A percentile compares a stretch with the other conserved stretches of the same genome.
phyloP scores from a whole-genome alignment of 2,888 invertebrate genomes.

The Drosophila maculinotata region DNA sequence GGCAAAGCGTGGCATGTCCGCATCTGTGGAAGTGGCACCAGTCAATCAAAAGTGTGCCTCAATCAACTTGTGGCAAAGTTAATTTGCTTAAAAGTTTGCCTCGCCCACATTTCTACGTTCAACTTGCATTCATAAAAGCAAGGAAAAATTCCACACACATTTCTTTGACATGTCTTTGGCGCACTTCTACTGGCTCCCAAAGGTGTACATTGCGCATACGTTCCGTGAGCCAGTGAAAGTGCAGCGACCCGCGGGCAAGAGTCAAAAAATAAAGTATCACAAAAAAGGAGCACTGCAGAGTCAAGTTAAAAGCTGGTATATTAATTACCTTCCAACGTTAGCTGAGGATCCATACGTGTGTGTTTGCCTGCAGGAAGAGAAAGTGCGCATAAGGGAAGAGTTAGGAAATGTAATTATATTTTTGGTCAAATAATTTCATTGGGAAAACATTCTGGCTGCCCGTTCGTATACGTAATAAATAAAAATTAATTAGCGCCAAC shows the following conservation, averaged over 20 bases:
- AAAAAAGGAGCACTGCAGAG: slow-evolving; percentile 13
- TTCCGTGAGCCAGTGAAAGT: slow-evolving; percentile 39
- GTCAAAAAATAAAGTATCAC: slow-evolving; percentile 3
- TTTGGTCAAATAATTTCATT: slow-evolving; percentile 56
- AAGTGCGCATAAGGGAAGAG: slow-evolving; percentile 21
- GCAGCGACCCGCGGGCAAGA: slow-evolving; percentile 21
- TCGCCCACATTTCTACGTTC: slow-evolving; percentile 43
- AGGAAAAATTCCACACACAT: slow-evolving; percentile 32
- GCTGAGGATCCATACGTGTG: slow-evolving; percentile 82
- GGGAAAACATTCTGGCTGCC: slow-evolving; percentile 50
- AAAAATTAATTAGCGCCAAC: slow-evolving; percentile 76
- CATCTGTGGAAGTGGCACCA: slow-evolving; percentile 66
- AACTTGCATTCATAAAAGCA: slow-evolving; percentile 26
- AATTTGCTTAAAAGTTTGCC: slow-evolving; percentile 37
- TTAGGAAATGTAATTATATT: slow-evolving; percentile 66
- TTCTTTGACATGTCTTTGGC: slow-evolving; percentile 42
- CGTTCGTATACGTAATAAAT: slow-evolving; percentile 67
- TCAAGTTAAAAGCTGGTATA: slow-evolving; percentile 45
- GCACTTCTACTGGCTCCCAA: slow-evolving; percentile 33
- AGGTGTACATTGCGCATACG: slow-evolving; percentile 63
- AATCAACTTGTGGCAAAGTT: slow-evolving; percentile 20
- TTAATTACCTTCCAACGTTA: slow-evolving; percentile 83
- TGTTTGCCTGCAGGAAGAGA: slow-evolving; percentile 82
- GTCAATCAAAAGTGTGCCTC: slow-evolving; percentile 17
- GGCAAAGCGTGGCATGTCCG: slow-evolving; percentile 91